Percentiles rank a stretch among this genome's conserved stretches.
Evolutionary conservation across 1,140 invertebrate species (phyloP).

Genomic region (Lepidostoma basale): DNA sequence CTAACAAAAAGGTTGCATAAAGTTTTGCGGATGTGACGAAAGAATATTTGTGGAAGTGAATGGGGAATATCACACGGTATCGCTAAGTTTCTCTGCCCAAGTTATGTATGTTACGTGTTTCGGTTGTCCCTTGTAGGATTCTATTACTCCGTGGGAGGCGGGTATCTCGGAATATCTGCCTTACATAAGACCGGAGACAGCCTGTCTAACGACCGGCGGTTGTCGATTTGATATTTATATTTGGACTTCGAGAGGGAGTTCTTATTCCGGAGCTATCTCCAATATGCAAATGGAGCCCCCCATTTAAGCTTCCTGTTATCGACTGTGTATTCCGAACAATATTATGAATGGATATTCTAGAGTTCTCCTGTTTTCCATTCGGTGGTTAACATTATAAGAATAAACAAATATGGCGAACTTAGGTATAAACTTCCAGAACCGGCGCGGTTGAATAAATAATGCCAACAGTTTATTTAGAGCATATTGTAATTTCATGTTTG

Average conservation of each 20-base stretch:
- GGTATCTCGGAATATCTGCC: too few species aligned
- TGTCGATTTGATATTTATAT: constrained; percentile 8
- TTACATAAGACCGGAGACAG: neutral
- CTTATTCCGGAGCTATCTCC: neutral
- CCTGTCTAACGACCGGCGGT: neutral
- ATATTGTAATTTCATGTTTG: too few species aligned
- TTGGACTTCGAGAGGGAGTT: neutral
- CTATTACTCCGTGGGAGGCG: neutral
- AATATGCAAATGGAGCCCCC: neutral
- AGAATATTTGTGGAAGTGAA: constrained; percentile 22
- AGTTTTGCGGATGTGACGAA: neutral
- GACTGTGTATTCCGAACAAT: neutral
- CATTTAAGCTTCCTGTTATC: neutral
- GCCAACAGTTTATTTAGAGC: too few species aligned
- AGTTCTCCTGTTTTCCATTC: too few species aligned
- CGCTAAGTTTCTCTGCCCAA: constrained; percentile 23
- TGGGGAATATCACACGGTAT: constrained; percentile 28
- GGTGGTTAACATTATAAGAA: too few species aligned
- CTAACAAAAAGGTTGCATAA: constrained; percentile 5
- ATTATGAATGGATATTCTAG: too few species aligned
- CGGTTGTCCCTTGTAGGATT: neutral
- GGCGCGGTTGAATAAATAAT: too few species aligned
- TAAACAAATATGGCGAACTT: too few species aligned
- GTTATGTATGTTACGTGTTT: constrained; percentile 27
- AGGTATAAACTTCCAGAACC: too few species aligned